phyloP scores from a whole-genome alignment of 2,113 vertebrate species.

The Panthera tigris region DNA sequence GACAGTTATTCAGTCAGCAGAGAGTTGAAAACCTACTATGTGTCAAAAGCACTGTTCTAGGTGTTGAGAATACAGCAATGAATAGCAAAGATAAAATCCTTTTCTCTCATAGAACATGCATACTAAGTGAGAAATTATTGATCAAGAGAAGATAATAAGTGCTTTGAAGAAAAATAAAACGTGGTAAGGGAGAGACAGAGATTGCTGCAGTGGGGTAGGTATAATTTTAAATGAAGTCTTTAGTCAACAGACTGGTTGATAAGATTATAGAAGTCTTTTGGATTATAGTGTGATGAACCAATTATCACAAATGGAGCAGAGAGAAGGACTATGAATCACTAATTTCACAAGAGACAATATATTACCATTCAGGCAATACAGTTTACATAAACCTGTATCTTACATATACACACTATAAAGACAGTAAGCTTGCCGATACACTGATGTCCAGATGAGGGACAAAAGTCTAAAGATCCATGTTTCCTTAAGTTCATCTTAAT shows the following conservation, averaged over 20 bases:
- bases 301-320: background rate
- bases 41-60: background rate
- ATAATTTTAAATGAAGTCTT: background rate
- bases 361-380: background rate
- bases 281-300: conserved; percentile 5
- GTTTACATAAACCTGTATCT: too few relatives aligned
- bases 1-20: background rate
- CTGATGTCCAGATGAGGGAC: background rate
- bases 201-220: background rate
- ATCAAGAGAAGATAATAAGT: background rate
- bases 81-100: background rate
- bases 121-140: background rate
- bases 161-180: background rate
- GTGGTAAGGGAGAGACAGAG: background rate
- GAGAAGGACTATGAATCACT: background rate
- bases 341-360: background rate
- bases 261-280: background rate
- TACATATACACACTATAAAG: background rate
- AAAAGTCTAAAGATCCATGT: background rate
- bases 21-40: background rate
- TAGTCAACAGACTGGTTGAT: background rate
- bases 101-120: background rate
- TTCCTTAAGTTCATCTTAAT: background rate
- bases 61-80: background rate
- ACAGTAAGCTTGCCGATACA: background rate